Evolutionary conservation across 2,113 vertebrate species (phyloP).

Genomic region (Ceratotherium simum): DNA sequence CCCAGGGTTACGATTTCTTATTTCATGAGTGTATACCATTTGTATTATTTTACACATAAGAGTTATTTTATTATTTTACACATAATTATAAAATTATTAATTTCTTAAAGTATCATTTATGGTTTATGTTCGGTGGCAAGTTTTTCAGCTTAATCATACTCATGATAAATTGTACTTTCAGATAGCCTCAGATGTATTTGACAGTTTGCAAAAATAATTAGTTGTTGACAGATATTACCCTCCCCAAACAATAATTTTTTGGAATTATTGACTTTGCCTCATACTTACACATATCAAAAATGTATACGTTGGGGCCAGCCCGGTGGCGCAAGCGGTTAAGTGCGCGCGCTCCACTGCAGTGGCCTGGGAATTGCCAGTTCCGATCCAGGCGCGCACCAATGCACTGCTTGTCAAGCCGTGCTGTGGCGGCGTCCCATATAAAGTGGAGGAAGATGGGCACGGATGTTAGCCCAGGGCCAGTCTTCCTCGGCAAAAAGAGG

Average conservation of each 20-base stretch:
- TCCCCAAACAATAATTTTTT: neutral
- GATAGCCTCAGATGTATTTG: neutral
- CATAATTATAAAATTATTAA: conserved; percentile 19
- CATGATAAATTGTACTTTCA: neutral
- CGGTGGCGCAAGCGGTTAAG: no score
- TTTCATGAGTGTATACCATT: neutral
- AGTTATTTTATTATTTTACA: conserved; percentile 15
- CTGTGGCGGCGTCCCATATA: no score
- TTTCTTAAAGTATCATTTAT: neutral
- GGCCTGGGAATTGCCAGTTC: no score
- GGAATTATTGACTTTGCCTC: neutral
- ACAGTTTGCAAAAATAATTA: neutral
- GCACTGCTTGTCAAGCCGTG: no score
- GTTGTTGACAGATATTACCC: neutral
- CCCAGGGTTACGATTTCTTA: neutral
- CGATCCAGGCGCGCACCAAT: no score
- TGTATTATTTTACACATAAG: neutral
- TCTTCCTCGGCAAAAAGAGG: no score
- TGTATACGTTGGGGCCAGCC: neutral
- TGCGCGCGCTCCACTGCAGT: no score
- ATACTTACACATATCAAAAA: neutral
- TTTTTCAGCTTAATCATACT: conserved; percentile 6
- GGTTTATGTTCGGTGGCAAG: neutral
- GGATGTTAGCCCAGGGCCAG: no score
- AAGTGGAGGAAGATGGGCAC: no score